Percentiles rank a stretch among this genome's conserved stretches.
Evolutionary conservation across 2,113 vertebrate genomes (phyloP).

Genomic region (Sinosuthora webbiana): DNA sequence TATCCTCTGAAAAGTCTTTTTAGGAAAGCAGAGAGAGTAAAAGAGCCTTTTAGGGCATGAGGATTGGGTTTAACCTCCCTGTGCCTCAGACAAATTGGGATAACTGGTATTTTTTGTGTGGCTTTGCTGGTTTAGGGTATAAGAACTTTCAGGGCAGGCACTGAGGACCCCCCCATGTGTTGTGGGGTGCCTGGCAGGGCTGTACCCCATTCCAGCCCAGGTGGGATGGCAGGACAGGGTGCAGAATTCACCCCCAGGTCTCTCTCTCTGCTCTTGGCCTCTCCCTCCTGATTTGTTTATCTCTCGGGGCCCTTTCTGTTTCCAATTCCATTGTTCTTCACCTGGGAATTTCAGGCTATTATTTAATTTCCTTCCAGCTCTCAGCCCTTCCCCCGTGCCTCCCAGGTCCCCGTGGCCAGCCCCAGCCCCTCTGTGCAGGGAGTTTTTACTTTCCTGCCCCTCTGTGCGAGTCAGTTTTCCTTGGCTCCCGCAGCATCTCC

Average conservation of each 20-base stretch:
- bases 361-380: conserved; percentile 64
- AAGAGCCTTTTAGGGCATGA: background rate
- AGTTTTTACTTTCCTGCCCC: conserved; percentile 38
- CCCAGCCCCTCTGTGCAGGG: background rate
- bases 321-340: conserved; percentile 63
- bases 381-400: conserved; percentile 32
- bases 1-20: background rate
- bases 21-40: background rate
- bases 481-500: conserved; percentile 49
- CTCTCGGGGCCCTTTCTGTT: conserved; percentile 52
- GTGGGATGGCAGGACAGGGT: rapidly evolving
- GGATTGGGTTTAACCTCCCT: background rate
- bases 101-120: background rate
- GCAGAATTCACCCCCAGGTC: background rate
- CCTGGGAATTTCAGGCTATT: conserved; percentile 65
- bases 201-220: rapidly evolving
- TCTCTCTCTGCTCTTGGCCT: rapidly evolving
- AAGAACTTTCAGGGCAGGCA: background rate
- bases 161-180: rapidly evolving
- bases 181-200: background rate
- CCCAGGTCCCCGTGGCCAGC: background rate
- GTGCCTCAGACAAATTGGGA: background rate
- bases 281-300: conserved; percentile 15
- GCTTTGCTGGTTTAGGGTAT: background rate
- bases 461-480: conserved; percentile 19